phyloP scores from a whole-genome alignment of 2,888 invertebrate species.

The Tortricodes alternella region DNA sequence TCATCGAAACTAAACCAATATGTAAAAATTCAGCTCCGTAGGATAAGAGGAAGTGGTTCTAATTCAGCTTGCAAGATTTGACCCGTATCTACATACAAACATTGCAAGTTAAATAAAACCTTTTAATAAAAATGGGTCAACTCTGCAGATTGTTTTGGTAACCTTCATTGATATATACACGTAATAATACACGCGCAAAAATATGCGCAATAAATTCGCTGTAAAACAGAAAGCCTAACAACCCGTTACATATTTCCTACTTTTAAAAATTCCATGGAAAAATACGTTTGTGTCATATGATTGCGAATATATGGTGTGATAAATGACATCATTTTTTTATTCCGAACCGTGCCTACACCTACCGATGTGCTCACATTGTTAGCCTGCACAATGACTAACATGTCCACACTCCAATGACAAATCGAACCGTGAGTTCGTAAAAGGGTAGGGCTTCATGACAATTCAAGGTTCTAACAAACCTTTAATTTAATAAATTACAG shows the following conservation, averaged over 20 bases:
- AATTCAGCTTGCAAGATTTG: too few species aligned
- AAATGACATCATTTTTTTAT: slow-evolving; percentile 30
- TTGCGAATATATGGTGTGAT: slow-evolving; percentile 24
- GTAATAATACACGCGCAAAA: not conserved
- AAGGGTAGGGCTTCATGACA: not conserved
- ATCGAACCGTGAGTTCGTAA: slow-evolving; percentile 11
- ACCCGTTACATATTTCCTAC: slow-evolving; percentile 8
- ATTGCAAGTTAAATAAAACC: too few species aligned
- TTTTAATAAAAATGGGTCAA: too few species aligned
- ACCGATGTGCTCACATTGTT: slow-evolving; percentile 23
- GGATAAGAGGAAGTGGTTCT: too few species aligned
- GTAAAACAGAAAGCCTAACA: slow-evolving; percentile 7
- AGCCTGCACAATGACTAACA: slow-evolving; percentile 20
- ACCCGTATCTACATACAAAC: too few species aligned
- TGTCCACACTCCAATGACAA: slow-evolving; percentile 23
- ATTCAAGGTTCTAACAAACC: not conserved
- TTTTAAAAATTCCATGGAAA: slow-evolving; percentile 12
- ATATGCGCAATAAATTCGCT: slow-evolving; percentile 2
- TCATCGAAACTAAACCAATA: too few species aligned
- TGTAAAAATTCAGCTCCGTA: too few species aligned
- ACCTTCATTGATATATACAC: not conserved
- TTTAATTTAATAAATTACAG: too few species aligned
- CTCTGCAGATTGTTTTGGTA: not conserved
- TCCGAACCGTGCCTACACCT: slow-evolving; percentile 22
- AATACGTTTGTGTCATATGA: slow-evolving; percentile 18